Base-by-base conservation (phyloP, 2,797 vertebrate species). In the Chloroceryle amazona region DNA sequence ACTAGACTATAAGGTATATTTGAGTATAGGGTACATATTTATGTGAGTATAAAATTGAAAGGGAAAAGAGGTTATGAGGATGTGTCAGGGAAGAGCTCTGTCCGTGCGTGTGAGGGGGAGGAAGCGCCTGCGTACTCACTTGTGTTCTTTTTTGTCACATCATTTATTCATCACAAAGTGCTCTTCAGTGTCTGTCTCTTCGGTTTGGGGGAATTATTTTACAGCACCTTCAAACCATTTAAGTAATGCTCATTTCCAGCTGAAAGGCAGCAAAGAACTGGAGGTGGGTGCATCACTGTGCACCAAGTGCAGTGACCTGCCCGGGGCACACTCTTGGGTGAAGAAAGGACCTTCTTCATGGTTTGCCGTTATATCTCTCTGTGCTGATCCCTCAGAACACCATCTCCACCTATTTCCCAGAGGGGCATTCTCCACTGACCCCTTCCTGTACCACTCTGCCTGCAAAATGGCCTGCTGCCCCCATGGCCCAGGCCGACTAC, bases 131-230 rank as follows among this genome's bases (percentile, higher is more conserved):
- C 8, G 0, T 60, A 35, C 16, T 62, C 31, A n/a, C 60, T 81
- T 37, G 47, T 72, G 10, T 51, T 91, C 86, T 63, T 82, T 92
- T 95, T 94, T 88, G 85, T 88, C 79, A 41, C 75, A 91, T 96
- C 57, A 88, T 89, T 97, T 93, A 91, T 96, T 95, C 61, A 89
- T 93, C 65, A 81, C 72, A 86, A 88, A 92, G 54, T 62, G 62
- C 41, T 92, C 39, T 92, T 93, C 65, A 85, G 75, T 23, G 1
- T 54, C 71, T 63, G 5, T 22, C 33, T 85, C 74, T 76, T 80
- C 2, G 3, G 33, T 82, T 63, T 79, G 41, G 67, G 57, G 67
- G 22, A 92, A 75, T 80, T 91, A 52, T 61, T 61, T 65, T 57
- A 55, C 1, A 2, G 72, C 31, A 71, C 16, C 49, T 82, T 86